Percentiles rank a stretch among this genome's conserved stretches.
Evolutionary conservation across 2,797 vertebrate genomes (phyloP).

Genomic region (Sebastes nivosus): DNA sequence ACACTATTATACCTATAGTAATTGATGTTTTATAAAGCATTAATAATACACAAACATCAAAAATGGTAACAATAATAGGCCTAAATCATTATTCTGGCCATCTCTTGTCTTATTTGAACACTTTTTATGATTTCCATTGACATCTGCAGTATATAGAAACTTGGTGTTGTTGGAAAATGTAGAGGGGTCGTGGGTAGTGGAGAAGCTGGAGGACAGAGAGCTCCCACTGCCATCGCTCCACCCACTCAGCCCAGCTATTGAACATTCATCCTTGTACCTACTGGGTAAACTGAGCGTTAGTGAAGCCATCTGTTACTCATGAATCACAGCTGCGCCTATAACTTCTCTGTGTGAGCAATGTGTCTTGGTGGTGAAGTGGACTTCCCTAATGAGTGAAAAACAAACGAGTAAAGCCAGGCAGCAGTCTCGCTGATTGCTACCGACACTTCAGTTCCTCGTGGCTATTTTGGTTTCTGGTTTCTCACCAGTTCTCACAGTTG

Average conservation of each 20-base stretch:
- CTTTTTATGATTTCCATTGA: constrained; percentile 18
- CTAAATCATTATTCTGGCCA: neutral
- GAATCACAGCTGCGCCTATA: constrained; percentile 68
- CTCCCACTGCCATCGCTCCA: constrained; percentile 43
- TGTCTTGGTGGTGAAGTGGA: constrained; percentile 61
- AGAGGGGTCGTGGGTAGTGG: neutral
- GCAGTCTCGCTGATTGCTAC: constrained; percentile 49
- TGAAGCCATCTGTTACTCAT: constrained; percentile 78
- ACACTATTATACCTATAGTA: neutral
- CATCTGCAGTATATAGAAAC: constrained; percentile 16
- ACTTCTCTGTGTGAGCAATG: constrained; percentile 63
- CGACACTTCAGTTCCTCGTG: constrained; percentile 42
- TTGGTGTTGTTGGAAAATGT: neutral
- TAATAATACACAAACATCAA: neutral
- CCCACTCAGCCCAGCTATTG: constrained; percentile 63
- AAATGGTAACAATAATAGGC: neutral
- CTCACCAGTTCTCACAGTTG: neutral
- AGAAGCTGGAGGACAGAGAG: constrained; percentile 44
- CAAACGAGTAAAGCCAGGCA: constrained; percentile 45
- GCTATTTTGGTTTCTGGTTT: constrained; percentile 35
- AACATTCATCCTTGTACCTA: constrained; percentile 75
- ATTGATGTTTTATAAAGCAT: neutral
- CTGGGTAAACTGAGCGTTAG: constrained; percentile 60
- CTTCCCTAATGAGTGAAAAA: constrained; percentile 66
- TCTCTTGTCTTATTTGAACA: neutral